Evolutionary conservation across 2,797 vertebrate species (phyloP), one percentile per base, ranked within the genome.

Genomic region (Zenarchopterus dispar): DNA sequence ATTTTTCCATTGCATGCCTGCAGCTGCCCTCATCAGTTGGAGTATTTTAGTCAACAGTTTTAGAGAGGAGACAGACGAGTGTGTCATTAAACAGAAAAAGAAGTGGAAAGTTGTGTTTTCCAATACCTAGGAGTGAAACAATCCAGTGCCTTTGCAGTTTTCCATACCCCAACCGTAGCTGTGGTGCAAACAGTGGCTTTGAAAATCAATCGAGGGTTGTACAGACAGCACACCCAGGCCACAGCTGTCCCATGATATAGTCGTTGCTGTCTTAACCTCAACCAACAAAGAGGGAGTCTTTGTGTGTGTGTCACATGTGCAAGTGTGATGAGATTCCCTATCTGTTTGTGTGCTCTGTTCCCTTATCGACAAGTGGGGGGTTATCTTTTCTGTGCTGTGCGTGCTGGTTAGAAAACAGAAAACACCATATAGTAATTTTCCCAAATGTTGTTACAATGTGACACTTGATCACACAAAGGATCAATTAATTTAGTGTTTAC

Each of bases 1-100:
- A 78, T 85, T 90, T 91, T 94, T 94, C 93, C 92, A 89, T 89
- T 84, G 89, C 92, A 89, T 89, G 90, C 78, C 90, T 86, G 84
- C 87, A 92, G 91, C 89, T 91, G 90, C 89, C 78, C 58, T 79
- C 79, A 90, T 92, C 90, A 86, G 84, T 91, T 86, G 71, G 77
- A 84, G 79, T 86, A 84, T 88, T 89, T 89, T 84, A 78, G 85
- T 89, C 84, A 84, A 87, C 78, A 67, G 75, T 81, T 86, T 84
- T 51, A 62, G 60, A 67, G 46, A 48, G 68, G 70, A 86, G 80
- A 69, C 76, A 73, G 80, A n/a, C 39, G 26, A 81, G 67, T 31
- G 33, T 81, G 60, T 80, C 53, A 67, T 78, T 77, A 72, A 64
- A 64, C 39, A 31, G 19, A 60, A 60, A 77, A 78, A 53, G 56